Evolutionary conservation across 1,140 invertebrate genomes (phyloP), one percentile per base, ranked within the genome.

Genomic region (Diuraphis noxia): DNA sequence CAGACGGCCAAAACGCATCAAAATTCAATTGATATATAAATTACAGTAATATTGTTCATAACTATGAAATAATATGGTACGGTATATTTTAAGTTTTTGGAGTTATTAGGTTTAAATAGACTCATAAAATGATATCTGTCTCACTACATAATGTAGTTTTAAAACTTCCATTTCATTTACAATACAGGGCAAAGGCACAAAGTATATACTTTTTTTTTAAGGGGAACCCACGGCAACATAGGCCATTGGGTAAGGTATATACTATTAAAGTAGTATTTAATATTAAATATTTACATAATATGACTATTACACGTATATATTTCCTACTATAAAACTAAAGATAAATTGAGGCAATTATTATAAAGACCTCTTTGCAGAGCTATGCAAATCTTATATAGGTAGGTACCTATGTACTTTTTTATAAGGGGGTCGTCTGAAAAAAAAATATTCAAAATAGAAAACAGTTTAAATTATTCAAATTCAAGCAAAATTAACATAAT

Each of bases 401-500:
- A n/a, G n/a, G n/a, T n/a, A n/a, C n/a, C n/a, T n/a, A n/a, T n/a
- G n/a, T n/a, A 36, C 38, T 13, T 36, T 36, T 72, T 5, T 72
- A 72, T 72, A 72, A 72, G 25, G 81, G 81, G 36, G 19, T 23
- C 41, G n/a, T 34, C 41, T 21, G 23, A 46, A 17, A 85, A 85
- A 10, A 41, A 85, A 85, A 84, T 34, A 85, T 46, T 41, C 82
- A 84, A 84, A n/a, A 84, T 43, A 34, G 13, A 85, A 85, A 85
- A 46, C 41, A 30, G 40, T 49, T 46, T 85, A 43, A 85, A 85
- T 85, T 85, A 85, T 85, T 85, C 43, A 85, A 85, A 85, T 85
- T 85, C n/a, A 85, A 6, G 41, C 6, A n/a, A 46, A 17, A 19
- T 85, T 85, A 85, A 85, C 41, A 85, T n/a, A 21, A 85, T 21